Conservation (phyloP, 2,113 vertebrate species). For the Apistogramma diplotaenia region DNA sequence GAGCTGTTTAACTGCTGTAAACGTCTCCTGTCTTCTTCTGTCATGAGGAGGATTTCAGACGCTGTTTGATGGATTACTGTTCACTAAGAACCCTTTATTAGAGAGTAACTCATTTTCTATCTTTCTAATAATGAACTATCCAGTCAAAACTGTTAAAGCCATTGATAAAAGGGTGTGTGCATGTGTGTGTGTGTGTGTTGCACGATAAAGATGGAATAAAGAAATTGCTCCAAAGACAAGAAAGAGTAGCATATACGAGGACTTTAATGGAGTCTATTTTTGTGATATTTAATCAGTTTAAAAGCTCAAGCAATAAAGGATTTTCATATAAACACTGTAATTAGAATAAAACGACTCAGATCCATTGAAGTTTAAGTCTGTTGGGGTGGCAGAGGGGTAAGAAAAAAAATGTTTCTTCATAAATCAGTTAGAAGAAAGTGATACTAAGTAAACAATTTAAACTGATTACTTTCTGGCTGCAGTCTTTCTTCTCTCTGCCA, state of each 20-base stretch:
- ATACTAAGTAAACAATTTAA: not conserved
- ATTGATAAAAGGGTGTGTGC: not conserved
- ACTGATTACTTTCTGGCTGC: not conserved
- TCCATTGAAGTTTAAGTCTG: not conserved
- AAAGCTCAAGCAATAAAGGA: too few relatives aligned
- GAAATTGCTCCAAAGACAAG: not conserved
- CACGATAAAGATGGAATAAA: not conserved
- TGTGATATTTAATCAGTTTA: not conserved
- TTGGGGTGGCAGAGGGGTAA: not conserved
- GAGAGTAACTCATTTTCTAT: not conserved
- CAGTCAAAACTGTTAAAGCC: not conserved
- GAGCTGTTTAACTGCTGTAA: not conserved
- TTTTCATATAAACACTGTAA: not conserved
- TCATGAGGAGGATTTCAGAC: not conserved
- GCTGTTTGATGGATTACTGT: constrained; percentile 8
- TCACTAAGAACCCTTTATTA: not conserved
- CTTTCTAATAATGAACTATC: not conserved
- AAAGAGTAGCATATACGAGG: not conserved
- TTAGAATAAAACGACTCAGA: not conserved
- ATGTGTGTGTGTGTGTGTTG: not conserved
- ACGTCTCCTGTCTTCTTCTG: not conserved
- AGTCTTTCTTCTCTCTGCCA: not conserved
- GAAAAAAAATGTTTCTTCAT: not conserved
- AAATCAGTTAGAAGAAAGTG: not conserved
- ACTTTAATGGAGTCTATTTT: not conserved